Evolutionary conservation across 2,888 invertebrate genomes (phyloP), one percentile per base, ranked within the genome.

Genomic region (Adineta ricciae): DNA sequence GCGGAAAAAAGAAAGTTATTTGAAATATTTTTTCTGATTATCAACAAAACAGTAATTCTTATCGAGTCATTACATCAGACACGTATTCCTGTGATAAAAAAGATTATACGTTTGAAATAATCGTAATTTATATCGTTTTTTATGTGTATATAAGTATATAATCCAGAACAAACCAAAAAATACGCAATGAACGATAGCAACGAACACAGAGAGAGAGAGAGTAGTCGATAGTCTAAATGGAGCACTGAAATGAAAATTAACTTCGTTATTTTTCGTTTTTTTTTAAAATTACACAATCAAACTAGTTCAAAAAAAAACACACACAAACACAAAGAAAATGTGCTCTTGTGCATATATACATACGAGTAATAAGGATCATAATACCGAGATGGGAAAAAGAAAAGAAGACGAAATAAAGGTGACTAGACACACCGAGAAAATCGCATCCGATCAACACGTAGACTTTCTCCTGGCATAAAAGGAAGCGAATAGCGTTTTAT

Each of bases 121-220:
- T 46, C 46, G 46, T 64, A 64, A 32, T 64, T 64, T 64, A 64
- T 64, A 64, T 64, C 64, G 64, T 64, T 64, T 64, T 64, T 64
- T 32, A 46, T 8, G n/a, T n/a, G n/a, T n/a, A n/a, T n/a, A n/a
- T n/a, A n/a, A n/a, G n/a, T n/a, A 16, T 78, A 41, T 41, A 36
- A 41, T 41, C 2, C 21, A 78, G 24, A 78, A 41, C 21, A 41
- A 41, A 4, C 24, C 36, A 78, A 78, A 19, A 16, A 27, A 64
- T 11, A 24, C 27, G 19, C 19, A 32, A 16, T 32, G 1, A 64
- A 64, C 19, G 32, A 64, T 27, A 56, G n/a, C 14, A 56, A 64
- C 14, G 50, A 50, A 50, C 2, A 50, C 3, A 50, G 11, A 46
- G 46, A 46, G 46, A 46, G 5, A 46, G 11, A 11, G 5, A 46